These are phyloP conservation scores for Mechanitis mazaeus DNA, from an alignment of 2,888 invertebrate species.

Conservation along the genomic window DNA sequence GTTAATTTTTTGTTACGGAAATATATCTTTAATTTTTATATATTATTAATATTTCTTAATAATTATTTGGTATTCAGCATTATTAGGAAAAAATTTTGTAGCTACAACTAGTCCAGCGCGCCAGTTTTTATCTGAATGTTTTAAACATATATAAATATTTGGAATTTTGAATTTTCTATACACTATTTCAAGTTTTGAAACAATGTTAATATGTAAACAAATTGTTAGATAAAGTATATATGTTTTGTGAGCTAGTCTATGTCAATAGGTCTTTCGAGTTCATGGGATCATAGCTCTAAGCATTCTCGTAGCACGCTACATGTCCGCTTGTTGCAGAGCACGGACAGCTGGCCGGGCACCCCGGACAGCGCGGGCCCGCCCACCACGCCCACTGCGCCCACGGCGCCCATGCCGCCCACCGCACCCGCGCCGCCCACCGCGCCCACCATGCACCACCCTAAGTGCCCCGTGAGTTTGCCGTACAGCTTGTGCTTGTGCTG, in stretches of 20 bases:
- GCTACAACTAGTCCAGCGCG: too few species aligned
- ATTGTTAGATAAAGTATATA: too few species aligned
- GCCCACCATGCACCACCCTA: slow-evolving; percentile 53
- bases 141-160: too few species aligned
- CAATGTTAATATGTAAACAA: too few species aligned
- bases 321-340: slow-evolving; percentile 48
- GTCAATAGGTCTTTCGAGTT: not conserved
- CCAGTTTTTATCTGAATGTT: too few species aligned
- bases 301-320: slow-evolving; percentile 1
- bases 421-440: slow-evolving; percentile 33
- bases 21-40: too few species aligned
- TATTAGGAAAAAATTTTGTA: too few species aligned
- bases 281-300: not conserved
- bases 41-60: too few species aligned
- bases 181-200: too few species aligned
- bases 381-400: slow-evolving; percentile 62
- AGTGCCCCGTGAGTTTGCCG: slow-evolving; percentile 59
- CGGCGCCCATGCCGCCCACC: slow-evolving; percentile 42
- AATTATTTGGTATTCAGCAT: too few species aligned
- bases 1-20: too few species aligned
- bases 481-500: not conserved
- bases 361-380: slow-evolving; percentile 71
- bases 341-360: slow-evolving; percentile 73
- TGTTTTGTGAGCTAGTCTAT: not conserved
- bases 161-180: too few species aligned